phyloP scores from a whole-genome alignment of 2,888 invertebrate species.

The Melipona beecheii region DNA sequence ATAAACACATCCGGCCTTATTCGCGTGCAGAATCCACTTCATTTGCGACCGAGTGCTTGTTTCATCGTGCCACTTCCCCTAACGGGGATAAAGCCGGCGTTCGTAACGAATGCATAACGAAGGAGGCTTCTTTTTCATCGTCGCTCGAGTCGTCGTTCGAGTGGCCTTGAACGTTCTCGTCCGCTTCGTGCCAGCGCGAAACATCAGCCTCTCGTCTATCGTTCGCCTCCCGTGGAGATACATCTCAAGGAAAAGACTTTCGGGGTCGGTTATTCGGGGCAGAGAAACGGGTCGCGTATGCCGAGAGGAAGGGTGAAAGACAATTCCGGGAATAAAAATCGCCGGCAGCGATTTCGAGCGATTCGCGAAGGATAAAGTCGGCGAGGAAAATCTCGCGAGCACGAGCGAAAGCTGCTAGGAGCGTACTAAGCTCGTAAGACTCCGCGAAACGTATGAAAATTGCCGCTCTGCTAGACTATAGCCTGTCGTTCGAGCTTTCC shows the following conservation, averaged over 20 bases:
- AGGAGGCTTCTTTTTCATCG: conserved; percentile 36
- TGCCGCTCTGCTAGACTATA: background rate
- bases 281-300: conserved; percentile 37
- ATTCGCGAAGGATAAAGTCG: conserved; percentile 45
- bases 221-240: background rate
- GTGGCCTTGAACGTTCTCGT: conserved; percentile 37
- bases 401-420: background rate
- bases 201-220: background rate
- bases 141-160: background rate
- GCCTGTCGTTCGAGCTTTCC: background rate
- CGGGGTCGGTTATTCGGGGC: conserved; percentile 27
- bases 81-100: conserved; percentile 25
- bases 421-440: conserved; percentile 6
- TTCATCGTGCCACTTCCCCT: conserved; percentile 33
- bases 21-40: conserved; percentile 49
- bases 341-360: conserved; percentile 38
- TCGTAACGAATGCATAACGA: conserved; percentile 54
- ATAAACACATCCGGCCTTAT: conserved; percentile 55
- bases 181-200: background rate
- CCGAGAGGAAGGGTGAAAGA: conserved; percentile 34
- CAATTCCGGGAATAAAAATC: conserved; percentile 53
- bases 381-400: conserved; percentile 28
- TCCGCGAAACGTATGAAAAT: conserved; percentile 34
- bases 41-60: conserved; percentile 50
- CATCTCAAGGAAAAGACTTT: conserved; percentile 2